Evolutionary conservation across 2,888 invertebrate species (phyloP).

Genomic region (Pollenia griseotomentosa): DNA sequence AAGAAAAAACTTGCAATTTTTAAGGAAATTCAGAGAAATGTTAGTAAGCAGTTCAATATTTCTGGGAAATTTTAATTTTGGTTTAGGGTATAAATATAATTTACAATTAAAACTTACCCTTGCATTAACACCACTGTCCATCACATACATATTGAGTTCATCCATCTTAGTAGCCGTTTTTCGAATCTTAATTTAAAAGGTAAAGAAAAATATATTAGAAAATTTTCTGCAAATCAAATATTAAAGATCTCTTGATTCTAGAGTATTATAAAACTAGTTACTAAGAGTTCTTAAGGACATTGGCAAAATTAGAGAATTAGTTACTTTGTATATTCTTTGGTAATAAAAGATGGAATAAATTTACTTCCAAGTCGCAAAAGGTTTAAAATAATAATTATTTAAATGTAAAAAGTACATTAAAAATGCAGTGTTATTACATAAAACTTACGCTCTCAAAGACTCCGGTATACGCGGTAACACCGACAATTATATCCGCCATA

Average conservation of each 20-base stretch:
- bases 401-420: not conserved
- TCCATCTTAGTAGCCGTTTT: slow-evolving; percentile 58
- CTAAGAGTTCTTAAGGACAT: too few relatives aligned
- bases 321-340: too few relatives aligned
- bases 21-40: too few relatives aligned
- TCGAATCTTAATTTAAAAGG: slow-evolving; percentile 51
- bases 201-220: not conserved
- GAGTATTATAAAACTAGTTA: too few relatives aligned
- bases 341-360: too few relatives aligned
- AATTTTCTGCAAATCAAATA: too few relatives aligned
- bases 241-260: too few relatives aligned
- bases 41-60: not conserved
- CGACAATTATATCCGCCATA: slow-evolving; percentile 45
- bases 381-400: too few relatives aligned
- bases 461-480: slow-evolving; percentile 45
- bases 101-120: slow-evolving; percentile 52
- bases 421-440: not conserved
- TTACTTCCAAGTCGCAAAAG: too few relatives aligned
- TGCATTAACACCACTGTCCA: slow-evolving; percentile 40
- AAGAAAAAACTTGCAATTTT: too few relatives aligned
- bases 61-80: not conserved
- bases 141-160: slow-evolving; percentile 67
- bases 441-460: slow-evolving; percentile 55
- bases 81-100: not conserved
- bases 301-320: too few relatives aligned